phyloP scores from a whole-genome alignment of 2,888 invertebrate genomes.

The Lepidochitona cinerea region DNA sequence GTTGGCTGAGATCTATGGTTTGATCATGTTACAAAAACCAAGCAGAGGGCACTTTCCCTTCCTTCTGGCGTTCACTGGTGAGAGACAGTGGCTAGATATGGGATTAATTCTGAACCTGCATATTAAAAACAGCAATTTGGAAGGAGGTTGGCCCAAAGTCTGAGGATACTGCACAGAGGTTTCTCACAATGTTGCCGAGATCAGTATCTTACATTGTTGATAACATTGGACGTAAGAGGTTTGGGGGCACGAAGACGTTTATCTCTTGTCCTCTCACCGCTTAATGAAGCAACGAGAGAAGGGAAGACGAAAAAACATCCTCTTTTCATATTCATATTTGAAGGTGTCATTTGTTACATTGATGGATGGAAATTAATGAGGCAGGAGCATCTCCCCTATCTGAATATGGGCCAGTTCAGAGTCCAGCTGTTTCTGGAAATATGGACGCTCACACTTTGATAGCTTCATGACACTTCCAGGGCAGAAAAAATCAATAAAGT shows the following conservation, averaged over 20 bases:
- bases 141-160: background rate
- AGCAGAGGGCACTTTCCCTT: no score
- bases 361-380: slow-evolving; percentile 8
- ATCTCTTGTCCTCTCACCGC: slow-evolving; percentile 6
- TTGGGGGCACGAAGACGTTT: no score
- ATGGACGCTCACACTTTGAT: slow-evolving; percentile 1
- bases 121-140: background rate
- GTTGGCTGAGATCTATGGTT: background rate
- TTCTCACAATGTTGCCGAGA: background rate
- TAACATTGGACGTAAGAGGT: background rate
- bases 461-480: slow-evolving; percentile 7
- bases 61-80: no score
- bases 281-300: background rate
- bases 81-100: background rate
- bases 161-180: background rate
- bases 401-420: background rate
- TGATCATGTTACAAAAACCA: slow-evolving; percentile 7
- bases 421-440: slow-evolving; percentile 8
- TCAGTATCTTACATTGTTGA: background rate
- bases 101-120: background rate
- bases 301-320: background rate
- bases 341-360: slow-evolving; percentile 4
- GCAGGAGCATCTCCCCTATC: background rate
- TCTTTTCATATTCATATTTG: slow-evolving; percentile 6
- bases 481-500: slow-evolving; percentile 6